Conservation (phyloP, 2,113 vertebrate species). For the Tichodroma muraria region DNA sequence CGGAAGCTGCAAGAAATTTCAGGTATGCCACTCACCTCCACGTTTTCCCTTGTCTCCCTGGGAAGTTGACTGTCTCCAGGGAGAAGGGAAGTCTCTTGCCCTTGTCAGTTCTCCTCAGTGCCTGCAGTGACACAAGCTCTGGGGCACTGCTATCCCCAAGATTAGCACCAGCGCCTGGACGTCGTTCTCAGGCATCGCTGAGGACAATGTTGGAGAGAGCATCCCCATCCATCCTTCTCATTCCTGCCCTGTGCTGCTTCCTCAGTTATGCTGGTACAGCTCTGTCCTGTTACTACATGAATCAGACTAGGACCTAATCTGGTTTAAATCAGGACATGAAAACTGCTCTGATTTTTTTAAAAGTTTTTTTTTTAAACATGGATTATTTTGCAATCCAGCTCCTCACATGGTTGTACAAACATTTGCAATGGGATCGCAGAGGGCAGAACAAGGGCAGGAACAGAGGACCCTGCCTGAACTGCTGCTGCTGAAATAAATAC, state of each 20-base stretch:
- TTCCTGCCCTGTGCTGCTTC: neutral
- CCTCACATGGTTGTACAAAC: neutral
- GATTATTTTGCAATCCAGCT: conserved; percentile 3
- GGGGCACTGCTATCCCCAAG: neutral
- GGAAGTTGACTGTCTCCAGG: neutral
- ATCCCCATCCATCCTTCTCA: neutral
- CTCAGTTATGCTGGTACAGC: neutral
- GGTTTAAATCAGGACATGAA: neutral
- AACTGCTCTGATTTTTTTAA: neutral
- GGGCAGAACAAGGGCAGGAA: conserved; percentile 29
- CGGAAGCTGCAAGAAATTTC: neutral
- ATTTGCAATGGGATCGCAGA: conserved; percentile 19
- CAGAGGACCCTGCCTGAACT: neutral
- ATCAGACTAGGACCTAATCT: neutral
- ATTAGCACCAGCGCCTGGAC: neutral
- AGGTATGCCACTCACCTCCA: neutral
- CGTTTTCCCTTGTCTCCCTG: fast-evolving
- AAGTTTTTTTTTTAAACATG: neutral
- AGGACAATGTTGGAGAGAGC: neutral
- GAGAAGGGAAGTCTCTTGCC: neutral
- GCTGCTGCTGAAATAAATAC: conserved; percentile 13
- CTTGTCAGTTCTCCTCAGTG: neutral
- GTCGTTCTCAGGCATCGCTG: neutral
- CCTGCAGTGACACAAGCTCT: neutral
- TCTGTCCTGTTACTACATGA: neutral